These are phyloP conservation scores for Galaxea fascicularis DNA, from an alignment of 92 coral and sea anemone genomes.

Conservation along the genomic window DNA sequence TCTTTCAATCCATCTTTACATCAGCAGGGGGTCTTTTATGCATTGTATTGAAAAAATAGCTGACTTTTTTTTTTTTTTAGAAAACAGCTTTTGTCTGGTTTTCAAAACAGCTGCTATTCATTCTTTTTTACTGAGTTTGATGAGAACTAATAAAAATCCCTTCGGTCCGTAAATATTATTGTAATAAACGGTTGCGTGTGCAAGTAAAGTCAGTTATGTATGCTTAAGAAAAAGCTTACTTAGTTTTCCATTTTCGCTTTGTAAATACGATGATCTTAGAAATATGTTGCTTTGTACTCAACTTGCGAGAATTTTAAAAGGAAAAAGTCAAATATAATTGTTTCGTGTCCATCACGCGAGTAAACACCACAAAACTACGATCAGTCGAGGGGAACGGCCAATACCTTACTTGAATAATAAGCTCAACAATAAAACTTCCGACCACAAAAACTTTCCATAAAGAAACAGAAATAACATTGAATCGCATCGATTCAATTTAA, in stretches of 20 bases:
- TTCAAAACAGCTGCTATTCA: not conserved
- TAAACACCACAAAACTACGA: too few species aligned
- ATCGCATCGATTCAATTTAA: too few species aligned
- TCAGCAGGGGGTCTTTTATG: not conserved
- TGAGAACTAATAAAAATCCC: too few species aligned
- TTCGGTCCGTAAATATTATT: not conserved
- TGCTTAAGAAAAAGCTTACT: not conserved
- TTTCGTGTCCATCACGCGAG: too few species aligned
- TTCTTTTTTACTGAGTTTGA: too few species aligned
- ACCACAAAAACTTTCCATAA: not conserved
- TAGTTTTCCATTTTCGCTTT: slow-evolving; percentile 19
- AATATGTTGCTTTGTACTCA: not conserved
- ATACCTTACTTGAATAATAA: not conserved
- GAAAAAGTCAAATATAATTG: too few species aligned
- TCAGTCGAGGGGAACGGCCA: too few species aligned
- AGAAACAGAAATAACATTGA: not conserved
- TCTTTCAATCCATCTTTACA: not conserved
- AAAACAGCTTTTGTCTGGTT: not conserved
- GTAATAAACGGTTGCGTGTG: too few species aligned
- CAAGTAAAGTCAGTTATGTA: not conserved
- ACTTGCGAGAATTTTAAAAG: not conserved
- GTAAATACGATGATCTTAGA: not conserved
- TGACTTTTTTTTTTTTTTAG: slow-evolving; percentile 3
- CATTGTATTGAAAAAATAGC: not conserved
- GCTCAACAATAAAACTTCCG: not conserved